Percentiles rank a stretch among this genome's conserved stretches.
Conservation (phyloP, 37 sponge, comb jelly and placozoan genomes). For the Mnemiopsis leidyi region DNA sequence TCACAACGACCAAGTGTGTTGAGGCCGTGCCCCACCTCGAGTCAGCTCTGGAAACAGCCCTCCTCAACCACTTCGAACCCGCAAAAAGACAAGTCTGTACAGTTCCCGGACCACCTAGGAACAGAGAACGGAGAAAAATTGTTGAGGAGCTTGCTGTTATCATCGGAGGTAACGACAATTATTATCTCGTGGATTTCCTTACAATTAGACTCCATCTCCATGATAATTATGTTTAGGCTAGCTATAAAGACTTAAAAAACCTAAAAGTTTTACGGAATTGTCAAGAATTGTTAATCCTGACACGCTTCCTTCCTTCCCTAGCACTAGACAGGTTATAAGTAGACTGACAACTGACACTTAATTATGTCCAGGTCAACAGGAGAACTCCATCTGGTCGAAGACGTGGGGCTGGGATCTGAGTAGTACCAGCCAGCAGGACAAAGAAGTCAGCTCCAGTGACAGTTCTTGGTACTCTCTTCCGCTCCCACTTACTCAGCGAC, state of each 20-base stretch:
- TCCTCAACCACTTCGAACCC: not conserved
- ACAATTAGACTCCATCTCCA: too few relatives aligned
- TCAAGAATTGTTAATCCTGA: too few relatives aligned
- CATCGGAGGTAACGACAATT: conserved; percentile 28
- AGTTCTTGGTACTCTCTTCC: conserved; percentile 19
- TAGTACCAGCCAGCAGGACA: too few relatives aligned
- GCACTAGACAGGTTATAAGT: too few relatives aligned
- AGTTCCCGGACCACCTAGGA: conserved; percentile 17
- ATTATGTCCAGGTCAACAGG: conserved; percentile 57
- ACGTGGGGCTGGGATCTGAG: conserved; percentile 55
- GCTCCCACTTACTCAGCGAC: conserved; percentile 10
- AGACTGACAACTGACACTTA: too few relatives aligned
- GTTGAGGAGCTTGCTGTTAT: conserved; percentile 18
- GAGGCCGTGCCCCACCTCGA: conserved; percentile 46
- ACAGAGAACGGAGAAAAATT: not conserved
- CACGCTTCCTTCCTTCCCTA: too few relatives aligned
- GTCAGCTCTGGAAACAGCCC: not conserved
- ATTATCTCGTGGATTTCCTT: too few relatives aligned
- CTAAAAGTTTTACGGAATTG: too few relatives aligned
- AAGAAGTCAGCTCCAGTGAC: not conserved
- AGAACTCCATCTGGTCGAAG: conserved; percentile 58
- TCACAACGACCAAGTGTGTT: not conserved
- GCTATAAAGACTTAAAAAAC: too few relatives aligned
- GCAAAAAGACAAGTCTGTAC: conserved; percentile 21
- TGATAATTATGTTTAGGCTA: too few relatives aligned